Base-by-base conservation (phyloP, 2,888 invertebrate genomes). In the Dilophus febrilis region DNA sequence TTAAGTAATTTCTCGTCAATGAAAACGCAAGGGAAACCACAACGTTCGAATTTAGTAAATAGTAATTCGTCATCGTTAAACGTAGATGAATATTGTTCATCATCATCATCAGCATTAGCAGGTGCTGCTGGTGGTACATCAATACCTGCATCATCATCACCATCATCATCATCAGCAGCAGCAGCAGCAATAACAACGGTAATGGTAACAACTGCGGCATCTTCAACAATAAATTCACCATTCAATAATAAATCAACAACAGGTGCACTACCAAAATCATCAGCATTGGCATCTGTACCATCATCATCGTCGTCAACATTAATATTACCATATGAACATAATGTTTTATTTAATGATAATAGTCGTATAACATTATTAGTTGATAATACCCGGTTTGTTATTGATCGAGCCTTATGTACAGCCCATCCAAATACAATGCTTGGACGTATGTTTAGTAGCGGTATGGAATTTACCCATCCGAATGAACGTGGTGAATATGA, bases 401-500 rank as follows among this genome's bases (percentile, higher is more conserved):
- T 95, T 17, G 94, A 95, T 61, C 87, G 90, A 6, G 78, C 86
- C 2, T 70, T 95, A 45, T 88, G 98, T 54, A 83, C 86, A 10
- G 84, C 87, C 3, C 88, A 95, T 64, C 94, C 97, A 1, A 94
- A 97, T 57, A 98, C 98, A 1, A 95, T 98, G 95, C 67, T 99
- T 27, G 98, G 97, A n/a, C 77, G 92, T 51, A 95, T 95, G 95
- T 95, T 95, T 54, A 87, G 88, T 56, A 84, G 87, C 11, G 87
- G 88, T 44, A 67, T 82, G 47, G 92, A 85, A 51, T 88, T 92
- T 60, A 86, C 88, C 0, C 84, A 88, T 54, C 81, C 94, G 1
- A 99, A 98, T 57, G 94, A 94, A 49, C 68, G 91, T 3, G 95
- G 97, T 2, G 98, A 98, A 58, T 97, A 85, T 59, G 92, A 95